Conservation (phyloP, 2,797 vertebrate genomes). For the Avahi laniger region DNA sequence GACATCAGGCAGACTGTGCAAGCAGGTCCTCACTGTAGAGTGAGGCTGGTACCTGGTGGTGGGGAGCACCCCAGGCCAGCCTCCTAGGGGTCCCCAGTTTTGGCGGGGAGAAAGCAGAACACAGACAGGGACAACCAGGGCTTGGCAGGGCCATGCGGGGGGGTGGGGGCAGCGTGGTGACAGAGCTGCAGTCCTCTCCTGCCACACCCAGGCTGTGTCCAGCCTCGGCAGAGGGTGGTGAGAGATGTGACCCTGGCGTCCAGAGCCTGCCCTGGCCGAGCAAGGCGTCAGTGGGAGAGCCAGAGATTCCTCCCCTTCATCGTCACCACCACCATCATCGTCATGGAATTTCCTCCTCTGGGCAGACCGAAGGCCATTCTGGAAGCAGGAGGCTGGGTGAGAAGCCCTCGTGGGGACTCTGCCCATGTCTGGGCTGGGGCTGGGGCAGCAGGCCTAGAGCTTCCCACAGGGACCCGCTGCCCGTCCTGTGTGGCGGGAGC, state of each 20-base stretch:
- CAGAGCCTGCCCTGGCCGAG: neutral
- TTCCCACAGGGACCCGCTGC: fast-evolving
- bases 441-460: fast-evolving
- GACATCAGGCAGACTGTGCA: neutral
- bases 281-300: neutral
- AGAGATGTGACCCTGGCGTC: neutral
- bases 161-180: neutral
- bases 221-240: neutral
- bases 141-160: neutral
- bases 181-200: neutral
- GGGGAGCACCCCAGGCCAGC: neutral
- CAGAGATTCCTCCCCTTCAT: neutral
- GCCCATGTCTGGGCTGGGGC: neutral
- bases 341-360: neutral
- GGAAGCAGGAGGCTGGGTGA: neutral
- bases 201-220: too few species aligned
- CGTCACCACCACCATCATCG: too few species aligned
- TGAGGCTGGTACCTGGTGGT: too few species aligned
- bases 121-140: neutral
- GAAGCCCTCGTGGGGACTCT: neutral
- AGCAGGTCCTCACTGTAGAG: neutral
- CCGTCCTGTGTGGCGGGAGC: neutral
- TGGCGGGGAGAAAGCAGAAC: neutral
- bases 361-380: fast-evolving
- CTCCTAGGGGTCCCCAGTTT: neutral